Base-by-base conservation (phyloP, 2,797 vertebrate species). In the Gallirallus australis region DNA sequence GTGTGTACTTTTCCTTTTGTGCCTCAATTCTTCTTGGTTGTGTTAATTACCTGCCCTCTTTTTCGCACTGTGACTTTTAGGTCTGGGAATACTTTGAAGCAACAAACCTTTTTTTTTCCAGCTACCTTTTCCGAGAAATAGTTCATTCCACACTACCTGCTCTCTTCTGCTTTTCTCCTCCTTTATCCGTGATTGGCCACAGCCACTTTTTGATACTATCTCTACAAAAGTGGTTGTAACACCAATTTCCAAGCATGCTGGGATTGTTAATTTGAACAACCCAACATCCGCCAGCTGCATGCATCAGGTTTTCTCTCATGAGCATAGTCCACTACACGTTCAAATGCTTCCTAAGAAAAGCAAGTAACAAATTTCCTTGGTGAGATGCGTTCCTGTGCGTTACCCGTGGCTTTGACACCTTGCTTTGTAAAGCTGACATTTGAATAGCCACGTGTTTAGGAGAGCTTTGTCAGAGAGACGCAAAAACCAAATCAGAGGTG, bases 221-320 rank as follows among this genome's bases (percentile, higher is more conserved):
- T 97, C 94, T 97, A 91, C 96, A 97, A 98, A 98, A 98, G 98
- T 99, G 98, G 98, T 98, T 98, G 97, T 97, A 97, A 98, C 97
- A 96, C 98, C 98, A 99, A 98, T 98, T 98, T 98, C 98, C 97
- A 98, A 98, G 98, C 98, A 98, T 98, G 97, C 98, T 98, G 98
- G 98, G 98, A 98, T 98, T 98, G 98, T 98, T 96, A 97, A 97
- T 96, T 98, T 27, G 68, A 98, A 98, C 98, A 98, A 98, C 98
- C 99, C 99, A 99, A 99, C 99, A 99, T 99, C 98, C 97, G 95
- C 98, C 98, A 98, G 98, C 98, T 98, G 98, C 98, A 98, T 99
- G 98, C 98, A 97, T 98, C 97, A 97, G 97, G 98, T 98, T 99
- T 99, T 99, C 98, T 98, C 97, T 98, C 98, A 98, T 98, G 98